These are phyloP conservation scores for Passer montanus DNA, from an alignment of 2,113 vertebrate genomes.

Conservation along the genomic window DNA sequence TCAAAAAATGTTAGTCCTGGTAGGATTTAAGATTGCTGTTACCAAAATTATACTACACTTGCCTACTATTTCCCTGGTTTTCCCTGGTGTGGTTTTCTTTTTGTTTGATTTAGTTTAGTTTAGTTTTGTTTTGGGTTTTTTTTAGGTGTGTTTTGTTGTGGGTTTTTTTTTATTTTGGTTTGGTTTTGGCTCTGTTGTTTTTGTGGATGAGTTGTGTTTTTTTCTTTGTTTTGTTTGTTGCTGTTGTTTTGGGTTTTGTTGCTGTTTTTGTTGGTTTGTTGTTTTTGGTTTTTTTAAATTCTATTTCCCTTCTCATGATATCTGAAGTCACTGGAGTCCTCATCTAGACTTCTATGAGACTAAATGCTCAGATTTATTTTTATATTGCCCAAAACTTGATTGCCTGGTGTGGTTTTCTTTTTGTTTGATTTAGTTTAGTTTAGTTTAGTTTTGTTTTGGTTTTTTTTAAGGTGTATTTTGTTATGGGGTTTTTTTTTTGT, in stretches of 20 bases:
- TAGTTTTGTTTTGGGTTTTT: background rate
- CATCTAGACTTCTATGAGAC: background rate
- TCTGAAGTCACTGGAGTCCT: background rate
- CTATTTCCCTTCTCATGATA: background rate
- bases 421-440: too few species aligned
- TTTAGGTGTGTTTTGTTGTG: too few species aligned
- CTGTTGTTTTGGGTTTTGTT: background rate
- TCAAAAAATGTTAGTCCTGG: background rate
- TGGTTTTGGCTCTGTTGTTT: background rate
- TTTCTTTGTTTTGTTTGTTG: background rate
- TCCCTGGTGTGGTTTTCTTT: background rate
- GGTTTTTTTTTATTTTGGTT: too few species aligned
- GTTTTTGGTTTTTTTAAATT: background rate
- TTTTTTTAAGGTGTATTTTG: background rate
- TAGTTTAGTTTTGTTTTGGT: background rate
- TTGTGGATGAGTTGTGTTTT: background rate
- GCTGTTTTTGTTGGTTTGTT: background rate
- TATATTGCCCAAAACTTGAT: background rate
- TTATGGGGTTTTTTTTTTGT: background rate
- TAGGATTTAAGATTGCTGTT: accelerated
- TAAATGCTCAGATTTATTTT: background rate
- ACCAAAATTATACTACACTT: background rate
- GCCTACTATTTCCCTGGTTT: background rate
- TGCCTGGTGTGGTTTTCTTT: too few species aligned
- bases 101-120: background rate